A percentile compares a stretch with the other conserved stretches of the same genome.
Evolutionary conservation across 2,113 vertebrate species (phyloP).

Genomic region (Anser cygnoides): DNA sequence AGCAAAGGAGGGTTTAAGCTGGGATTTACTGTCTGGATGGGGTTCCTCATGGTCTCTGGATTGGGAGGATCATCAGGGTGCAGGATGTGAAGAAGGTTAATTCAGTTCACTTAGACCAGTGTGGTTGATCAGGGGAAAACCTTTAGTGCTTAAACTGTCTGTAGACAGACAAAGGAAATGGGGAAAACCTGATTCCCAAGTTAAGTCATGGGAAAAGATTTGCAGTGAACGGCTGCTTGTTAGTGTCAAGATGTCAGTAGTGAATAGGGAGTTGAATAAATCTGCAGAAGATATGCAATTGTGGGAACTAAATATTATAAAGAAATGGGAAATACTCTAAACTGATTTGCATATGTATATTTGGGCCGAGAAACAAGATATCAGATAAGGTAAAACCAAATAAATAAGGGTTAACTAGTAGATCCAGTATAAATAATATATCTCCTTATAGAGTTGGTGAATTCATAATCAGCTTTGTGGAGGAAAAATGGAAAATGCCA

Average conservation of each 20-base stretch:
- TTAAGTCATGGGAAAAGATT: conserved; percentile 62
- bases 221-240: not conserved
- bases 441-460: not conserved
- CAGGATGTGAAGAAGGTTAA: not conserved
- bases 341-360: not conserved
- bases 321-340: not conserved
- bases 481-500: not conserved
- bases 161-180: conserved; percentile 25
- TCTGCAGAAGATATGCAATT: not conserved
- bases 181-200: conserved; percentile 46
- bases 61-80: not conserved
- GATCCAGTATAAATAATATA: not conserved
- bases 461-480: not conserved
- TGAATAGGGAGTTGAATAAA: conserved; percentile 37
- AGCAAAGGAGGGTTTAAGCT: not conserved
- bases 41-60: not conserved
- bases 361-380: not conserved
- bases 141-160: not conserved
- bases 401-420: not conserved
- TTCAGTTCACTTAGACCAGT: not conserved
- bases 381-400: conserved; percentile 20
- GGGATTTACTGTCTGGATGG: not conserved
- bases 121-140: not conserved
- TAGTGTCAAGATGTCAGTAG: conserved; percentile 29
- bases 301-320: conserved; percentile 21